phyloP scores from a whole-genome alignment of 2,113 vertebrate genomes.

The Pica pica region DNA sequence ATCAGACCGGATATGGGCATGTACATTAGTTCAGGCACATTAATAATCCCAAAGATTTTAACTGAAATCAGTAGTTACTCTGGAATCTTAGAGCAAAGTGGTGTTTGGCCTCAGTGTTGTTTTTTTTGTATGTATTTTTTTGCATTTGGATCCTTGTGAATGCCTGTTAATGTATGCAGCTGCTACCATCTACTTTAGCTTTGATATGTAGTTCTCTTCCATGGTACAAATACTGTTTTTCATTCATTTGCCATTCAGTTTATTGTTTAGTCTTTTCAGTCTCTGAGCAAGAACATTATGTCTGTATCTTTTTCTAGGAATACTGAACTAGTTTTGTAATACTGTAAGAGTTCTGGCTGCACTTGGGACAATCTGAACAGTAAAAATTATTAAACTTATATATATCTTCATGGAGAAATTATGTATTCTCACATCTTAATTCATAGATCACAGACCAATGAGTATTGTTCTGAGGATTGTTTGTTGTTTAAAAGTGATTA shows the following conservation, averaged over 20 bases:
- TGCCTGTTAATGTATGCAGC: background rate
- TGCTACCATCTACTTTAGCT: background rate
- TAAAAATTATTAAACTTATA: background rate
- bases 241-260: background rate
- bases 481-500: background rate
- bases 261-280: background rate
- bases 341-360: background rate
- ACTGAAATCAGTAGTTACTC: background rate
- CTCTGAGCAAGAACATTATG: background rate
- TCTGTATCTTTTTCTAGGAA: background rate
- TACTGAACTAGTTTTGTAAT: background rate
- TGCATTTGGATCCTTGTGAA: background rate
- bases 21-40: background rate
- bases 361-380: background rate
- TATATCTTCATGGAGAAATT: background rate
- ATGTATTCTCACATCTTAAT: accelerated
- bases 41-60: background rate
- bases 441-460: background rate
- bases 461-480: background rate
- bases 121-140: no score
- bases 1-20: background rate
- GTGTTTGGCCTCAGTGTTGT: background rate
- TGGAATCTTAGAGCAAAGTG: background rate
- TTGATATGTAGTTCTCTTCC: background rate
- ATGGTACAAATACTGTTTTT: background rate